These are phyloP conservation scores for Vulpes vulpes DNA, from an alignment of 2,113 vertebrate species.

Conservation along the genomic window DNA sequence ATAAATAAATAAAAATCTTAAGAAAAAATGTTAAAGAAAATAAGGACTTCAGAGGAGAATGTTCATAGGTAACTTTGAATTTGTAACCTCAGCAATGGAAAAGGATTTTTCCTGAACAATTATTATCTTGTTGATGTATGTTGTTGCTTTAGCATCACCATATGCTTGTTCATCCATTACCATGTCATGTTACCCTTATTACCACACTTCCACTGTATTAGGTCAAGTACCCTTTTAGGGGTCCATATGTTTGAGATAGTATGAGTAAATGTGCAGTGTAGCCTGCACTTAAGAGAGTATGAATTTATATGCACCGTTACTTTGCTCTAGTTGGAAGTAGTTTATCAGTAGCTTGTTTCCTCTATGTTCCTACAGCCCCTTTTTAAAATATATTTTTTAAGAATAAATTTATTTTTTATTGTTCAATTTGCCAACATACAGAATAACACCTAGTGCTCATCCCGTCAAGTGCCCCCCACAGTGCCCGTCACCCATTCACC, in stretches of 20 bases:
- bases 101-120: neutral
- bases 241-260: neutral
- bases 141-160: conserved; percentile 27
- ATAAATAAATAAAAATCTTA: no score
- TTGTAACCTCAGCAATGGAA: conserved; percentile 53
- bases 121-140: conserved; percentile 34
- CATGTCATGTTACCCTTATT: neutral
- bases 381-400: neutral
- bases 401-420: no score
- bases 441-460: no score
- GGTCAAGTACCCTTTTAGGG: neutral
- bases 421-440: no score
- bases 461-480: no score
- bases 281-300: neutral
- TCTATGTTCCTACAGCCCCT: neutral
- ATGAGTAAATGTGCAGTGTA: neutral
- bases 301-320: conserved; percentile 42
- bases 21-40: no score
- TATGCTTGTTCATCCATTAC: neutral
- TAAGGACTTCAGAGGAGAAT: conserved; percentile 35
- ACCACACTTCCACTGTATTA: neutral
- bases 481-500: no score
- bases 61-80: conserved; percentile 54
- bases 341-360: neutral
- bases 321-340: conserved; percentile 33